Evolutionary conservation across 2,797 vertebrate species (phyloP).

Genomic region (Cyclopterus lumpus): DNA sequence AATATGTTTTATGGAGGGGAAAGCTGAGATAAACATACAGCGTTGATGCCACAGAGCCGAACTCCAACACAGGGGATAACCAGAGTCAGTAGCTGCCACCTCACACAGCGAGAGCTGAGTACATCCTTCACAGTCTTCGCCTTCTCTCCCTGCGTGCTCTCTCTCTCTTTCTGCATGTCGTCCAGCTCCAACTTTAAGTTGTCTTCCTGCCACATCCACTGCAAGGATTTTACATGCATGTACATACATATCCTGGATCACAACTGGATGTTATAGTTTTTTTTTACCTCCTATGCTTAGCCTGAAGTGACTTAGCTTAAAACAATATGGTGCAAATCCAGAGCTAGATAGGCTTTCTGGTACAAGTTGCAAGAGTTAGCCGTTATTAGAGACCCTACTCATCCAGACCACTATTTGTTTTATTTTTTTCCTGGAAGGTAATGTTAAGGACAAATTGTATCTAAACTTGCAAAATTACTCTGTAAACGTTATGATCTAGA

Average conservation of each 20-base stretch:
- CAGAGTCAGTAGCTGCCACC: conserved; percentile 85
- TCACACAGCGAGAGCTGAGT: conserved; percentile 77
- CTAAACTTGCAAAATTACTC: background rate
- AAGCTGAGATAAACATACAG: conserved; percentile 44
- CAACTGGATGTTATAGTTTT: background rate
- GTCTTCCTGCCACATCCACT: conserved; percentile 84
- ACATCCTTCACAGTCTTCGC: conserved; percentile 78
- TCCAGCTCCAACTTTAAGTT: conserved; percentile 80
- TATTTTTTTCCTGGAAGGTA: conserved; percentile 27
- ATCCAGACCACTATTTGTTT: background rate
- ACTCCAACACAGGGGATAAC: conserved; percentile 71
- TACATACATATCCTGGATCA: conserved; percentile 7
- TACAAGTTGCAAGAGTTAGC: background rate
- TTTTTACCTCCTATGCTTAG: background rate
- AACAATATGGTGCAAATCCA: background rate
- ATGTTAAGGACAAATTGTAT: background rate
- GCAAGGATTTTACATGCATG: conserved; percentile 71
- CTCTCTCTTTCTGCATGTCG: conserved; percentile 82
- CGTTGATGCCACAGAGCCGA: conserved; percentile 76
- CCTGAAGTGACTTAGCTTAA: background rate
- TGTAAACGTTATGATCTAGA: background rate
- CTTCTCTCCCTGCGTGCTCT: conserved; percentile 69
- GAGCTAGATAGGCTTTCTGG: background rate
- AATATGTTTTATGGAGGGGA: background rate
- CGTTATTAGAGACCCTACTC: background rate